Percentiles rank a stretch among this genome's conserved stretches.
These are phyloP conservation scores for Rattus norvegicus DNA, from an alignment of 2,113 vertebrate species.

Conservation along the genomic window GRCr8 NC_086019.1:203554501-203555000, in stretches of 20 bases:
- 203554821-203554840: background rate
- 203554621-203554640: background rate
- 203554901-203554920: too few relatives aligned
- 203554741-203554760: background rate
- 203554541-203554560: background rate
- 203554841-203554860: background rate
- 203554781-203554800: background rate
- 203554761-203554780: background rate
- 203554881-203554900: too few relatives aligned
- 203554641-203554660: background rate
- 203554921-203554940: background rate
- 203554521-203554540: background rate
- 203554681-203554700: background rate
- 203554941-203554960: background rate
- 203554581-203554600: background rate
- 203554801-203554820: too few relatives aligned
- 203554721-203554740: background rate
- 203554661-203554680: background rate
- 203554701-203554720: background rate
- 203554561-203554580: background rate
- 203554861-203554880: background rate
- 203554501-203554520: background rate
- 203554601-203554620: background rate
- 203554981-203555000: background rate
- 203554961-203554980: too few relatives aligned